These are phyloP conservation scores for Martes flavigula DNA, from an alignment of 2,797 vertebrate genomes.

Conservation along the genomic window DNA sequence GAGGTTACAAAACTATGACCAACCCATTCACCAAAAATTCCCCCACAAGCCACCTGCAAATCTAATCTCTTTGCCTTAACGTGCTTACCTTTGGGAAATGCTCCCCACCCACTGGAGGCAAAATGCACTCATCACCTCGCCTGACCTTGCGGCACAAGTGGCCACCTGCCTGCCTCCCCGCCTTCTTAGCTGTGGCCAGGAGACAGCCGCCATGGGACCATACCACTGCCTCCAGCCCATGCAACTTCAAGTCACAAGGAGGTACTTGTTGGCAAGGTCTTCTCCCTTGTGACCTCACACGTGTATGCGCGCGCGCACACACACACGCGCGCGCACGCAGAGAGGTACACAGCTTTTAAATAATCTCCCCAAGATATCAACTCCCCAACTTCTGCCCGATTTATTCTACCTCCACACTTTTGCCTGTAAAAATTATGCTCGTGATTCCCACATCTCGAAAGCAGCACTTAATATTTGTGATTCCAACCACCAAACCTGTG, in stretches of 20 bases:
- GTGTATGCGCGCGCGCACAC: accelerated
- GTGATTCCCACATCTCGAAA: neutral
- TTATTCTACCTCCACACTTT: neutral
- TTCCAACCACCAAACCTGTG: neutral
- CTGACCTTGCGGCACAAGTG: accelerated
- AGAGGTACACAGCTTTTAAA: neutral
- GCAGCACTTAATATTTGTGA: neutral
- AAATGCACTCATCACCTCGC: neutral
- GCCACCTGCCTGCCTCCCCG: neutral
- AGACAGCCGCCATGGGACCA: accelerated
- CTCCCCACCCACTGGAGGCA: neutral
- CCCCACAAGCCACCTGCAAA: too few relatives aligned
- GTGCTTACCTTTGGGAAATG: neutral
- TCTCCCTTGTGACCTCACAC: neutral
- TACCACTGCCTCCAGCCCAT: too few relatives aligned
- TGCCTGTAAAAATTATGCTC: neutral
- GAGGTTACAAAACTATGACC: neutral
- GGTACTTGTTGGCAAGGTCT: neutral
- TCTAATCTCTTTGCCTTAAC: too few relatives aligned
- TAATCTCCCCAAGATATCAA: too few relatives aligned
- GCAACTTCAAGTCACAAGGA: neutral
- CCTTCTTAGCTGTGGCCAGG: neutral
- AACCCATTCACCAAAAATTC: too few relatives aligned
- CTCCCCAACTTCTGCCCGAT: neutral
- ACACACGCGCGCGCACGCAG: too few relatives aligned